Evolutionary conservation across 2,888 invertebrate species (phyloP), one percentile per base, ranked within the genome.

Genomic region (Metopia argyrocephala): DNA sequence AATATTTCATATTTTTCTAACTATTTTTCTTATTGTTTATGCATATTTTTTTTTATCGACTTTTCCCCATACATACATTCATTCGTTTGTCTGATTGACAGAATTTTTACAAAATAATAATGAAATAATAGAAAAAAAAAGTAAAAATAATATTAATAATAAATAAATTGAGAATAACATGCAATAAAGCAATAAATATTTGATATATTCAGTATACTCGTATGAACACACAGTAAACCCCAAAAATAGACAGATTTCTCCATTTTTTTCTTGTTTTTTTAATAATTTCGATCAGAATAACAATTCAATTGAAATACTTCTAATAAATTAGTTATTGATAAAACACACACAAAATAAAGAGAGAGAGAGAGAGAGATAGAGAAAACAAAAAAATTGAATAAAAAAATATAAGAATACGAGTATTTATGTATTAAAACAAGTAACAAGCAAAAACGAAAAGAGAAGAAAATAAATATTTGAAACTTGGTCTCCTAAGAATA

Each of bases 161-260:
- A 68, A 73, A 78, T 62, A 73, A 68, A 68, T 68, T 68, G 66
- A 62, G 62, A 62, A 62, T 62, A 78, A 12, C 73, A 78, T 74
- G 74, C 74, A 74, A 74, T 66, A 59, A 50, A 50, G 65, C 50
- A 59, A 74, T 74, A 20, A 68, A 56, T 56, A 50, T 25, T 20
- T 27, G 20, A 64, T 27, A 48, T 27, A 64, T n/a, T n/a, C n/a
- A n/a, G n/a, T 15, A 45, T 38, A 23, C 15, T 23, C 4, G 45
- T 7, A 45, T 61, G 45, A 3, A 61, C 5, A 38, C 5, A 25
- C 21, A 61, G n/a, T 20, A 20, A 23, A 15, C 12, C 12, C 20
- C 5, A 57, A 7, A 31, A 3, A 45, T 9, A 48, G 12, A 38
- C 3, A 38, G 38, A 38, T n/a, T n/a, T n/a, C n/a, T n/a, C 38